Percentiles rank a stretch among this genome's conserved stretches.
Evolutionary conservation across 2,888 invertebrate genomes (phyloP).

Genomic region (Lepetodrilus schrolli): DNA sequence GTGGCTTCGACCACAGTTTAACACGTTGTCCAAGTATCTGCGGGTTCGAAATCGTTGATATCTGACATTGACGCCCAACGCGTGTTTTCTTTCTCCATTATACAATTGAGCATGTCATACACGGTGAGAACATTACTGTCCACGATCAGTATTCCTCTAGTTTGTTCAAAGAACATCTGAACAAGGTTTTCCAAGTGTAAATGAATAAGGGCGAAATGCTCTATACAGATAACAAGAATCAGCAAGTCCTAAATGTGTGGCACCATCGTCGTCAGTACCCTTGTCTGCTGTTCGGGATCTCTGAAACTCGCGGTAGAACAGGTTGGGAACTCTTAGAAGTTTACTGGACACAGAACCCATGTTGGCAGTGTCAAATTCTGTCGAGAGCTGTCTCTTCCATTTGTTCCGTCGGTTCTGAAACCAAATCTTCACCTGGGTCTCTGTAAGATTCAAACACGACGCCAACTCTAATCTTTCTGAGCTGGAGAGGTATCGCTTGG

Average conservation of each 20-base stretch:
- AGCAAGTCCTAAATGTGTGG: not conserved
- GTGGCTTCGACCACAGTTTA: no score
- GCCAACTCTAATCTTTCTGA: conserved; percentile 75
- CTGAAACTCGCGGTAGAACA: not conserved
- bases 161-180: no score
- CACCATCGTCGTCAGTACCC: not conserved
- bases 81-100: no score
- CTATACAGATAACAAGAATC: not conserved
- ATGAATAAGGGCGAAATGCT: not conserved
- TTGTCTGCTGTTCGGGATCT: not conserved
- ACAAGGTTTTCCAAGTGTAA: not conserved
- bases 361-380: conserved; percentile 46
- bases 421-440: conserved; percentile 70
- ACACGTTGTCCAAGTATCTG: no score
- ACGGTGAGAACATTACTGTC: no score
- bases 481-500: conserved; percentile 75
- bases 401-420: conserved; percentile 52
- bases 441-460: conserved; percentile 73
- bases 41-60: no score
- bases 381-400: conserved; percentile 50
- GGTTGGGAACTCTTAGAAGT: not conserved
- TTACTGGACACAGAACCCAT: not conserved
- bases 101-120: no score
- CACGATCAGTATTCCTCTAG: no score
- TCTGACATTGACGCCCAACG: no score